Base-by-base conservation (phyloP, 2,797 vertebrate species). In the Oreochromis mossambicus region DNA sequence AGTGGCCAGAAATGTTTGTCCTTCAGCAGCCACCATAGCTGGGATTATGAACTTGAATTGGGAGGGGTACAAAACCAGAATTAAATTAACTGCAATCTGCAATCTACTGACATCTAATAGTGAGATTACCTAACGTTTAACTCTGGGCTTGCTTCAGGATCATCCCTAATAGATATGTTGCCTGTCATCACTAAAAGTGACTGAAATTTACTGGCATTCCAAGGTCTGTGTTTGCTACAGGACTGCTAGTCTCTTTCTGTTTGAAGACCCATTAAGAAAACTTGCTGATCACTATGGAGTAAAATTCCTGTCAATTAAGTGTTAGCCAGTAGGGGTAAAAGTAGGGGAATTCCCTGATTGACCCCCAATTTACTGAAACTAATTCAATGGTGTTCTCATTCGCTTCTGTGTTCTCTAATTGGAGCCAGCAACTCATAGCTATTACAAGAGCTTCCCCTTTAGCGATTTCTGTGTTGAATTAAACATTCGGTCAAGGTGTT, bases 391-490 rank as follows among this genome's bases (percentile, higher is more conserved):
- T 48, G 32, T 78, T 34, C 85, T 66, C 17, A 6, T 83, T 70
- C 5, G 3, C 34, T 19, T 51, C 17, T 7, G 4, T 21, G 13
- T 11, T 14, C 9, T 24, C 76, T 79, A 77, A 56, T 41, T 81
- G 79, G 63, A 81, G 24, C 10, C 29, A 51, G 56, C 83, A n/a
- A 24, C 70, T 77, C 1, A 7, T 19, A 36, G 68, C 66, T 41
- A 61, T 80, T 78, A 50, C 14, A 56, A 26, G 36, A 51, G 41
- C 43, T 50, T 55, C 66, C 41, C 85, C 84, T 80, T 68, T 2
- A 13, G 90, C 86, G 83, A 88, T 46, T 83, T 63, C 34, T 17
- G 11, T 9, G 76, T 55, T 8, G 6, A 88, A 90, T 88, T 84
- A 78, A 77, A 86, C 86, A 80, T 83, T 75, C 63, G 43, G 56